Percentiles rank a stretch among this genome's conserved stretches.
Conservation (phyloP, 2,888 invertebrate genomes). For the Dendrolimus houi region DNA sequence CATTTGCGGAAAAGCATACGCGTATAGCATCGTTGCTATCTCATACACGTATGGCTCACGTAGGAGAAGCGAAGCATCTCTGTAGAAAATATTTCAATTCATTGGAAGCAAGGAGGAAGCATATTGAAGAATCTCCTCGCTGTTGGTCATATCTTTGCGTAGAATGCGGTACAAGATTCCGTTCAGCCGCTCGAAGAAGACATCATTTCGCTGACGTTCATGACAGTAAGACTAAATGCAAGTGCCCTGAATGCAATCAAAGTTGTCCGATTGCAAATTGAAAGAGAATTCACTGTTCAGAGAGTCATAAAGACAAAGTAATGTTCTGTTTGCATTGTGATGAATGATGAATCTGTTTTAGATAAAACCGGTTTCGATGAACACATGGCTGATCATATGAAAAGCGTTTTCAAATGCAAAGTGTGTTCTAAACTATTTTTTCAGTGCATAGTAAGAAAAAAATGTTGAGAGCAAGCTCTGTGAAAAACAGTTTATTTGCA, state of each 20-base stretch:
- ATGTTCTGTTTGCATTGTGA: constrained; percentile 12
- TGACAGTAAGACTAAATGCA: constrained; percentile 13
- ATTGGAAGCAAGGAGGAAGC: constrained; percentile 18
- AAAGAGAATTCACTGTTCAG: constrained; percentile 20
- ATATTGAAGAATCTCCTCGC: constrained; percentile 16
- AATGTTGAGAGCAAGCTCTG: constrained; percentile 10
- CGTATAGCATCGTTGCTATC: constrained; percentile 18
- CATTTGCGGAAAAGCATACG: constrained; percentile 28
- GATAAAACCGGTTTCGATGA: constrained; percentile 11
- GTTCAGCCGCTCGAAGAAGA: constrained; percentile 16
- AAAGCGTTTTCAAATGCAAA: constrained; percentile 4
- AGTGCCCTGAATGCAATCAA: constrained; percentile 25
- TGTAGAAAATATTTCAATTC: constrained; percentile 23
- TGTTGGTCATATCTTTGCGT: constrained; percentile 26
- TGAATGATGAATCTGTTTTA: constrained; percentile 6
- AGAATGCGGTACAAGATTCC: constrained; percentile 24
- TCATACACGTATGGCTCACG: constrained; percentile 18
- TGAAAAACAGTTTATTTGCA: constrained; percentile 9
- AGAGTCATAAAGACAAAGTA: constrained; percentile 16
- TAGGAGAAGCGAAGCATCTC: constrained; percentile 7
- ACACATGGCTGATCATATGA: constrained; percentile 11
- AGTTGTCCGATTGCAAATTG: constrained; percentile 16
- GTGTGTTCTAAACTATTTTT: constrained; percentile 14
- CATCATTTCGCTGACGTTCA: constrained; percentile 22
- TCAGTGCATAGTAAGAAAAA: constrained; percentile 17